Conservation (phyloP, 2,888 invertebrate genomes). For the Rhamnusium bicolor region DNA sequence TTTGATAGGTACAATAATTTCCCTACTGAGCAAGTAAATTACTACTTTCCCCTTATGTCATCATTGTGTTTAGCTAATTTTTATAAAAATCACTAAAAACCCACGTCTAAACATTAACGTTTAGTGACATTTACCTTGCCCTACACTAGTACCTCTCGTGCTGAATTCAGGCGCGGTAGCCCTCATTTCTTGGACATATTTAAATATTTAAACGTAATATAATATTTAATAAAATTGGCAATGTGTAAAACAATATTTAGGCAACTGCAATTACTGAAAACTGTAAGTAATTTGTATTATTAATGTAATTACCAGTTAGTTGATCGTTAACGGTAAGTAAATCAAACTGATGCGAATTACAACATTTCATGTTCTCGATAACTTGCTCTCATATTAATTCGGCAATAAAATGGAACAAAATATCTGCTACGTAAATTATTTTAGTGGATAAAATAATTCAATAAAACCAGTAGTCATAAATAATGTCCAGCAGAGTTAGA, state of each 20-base stretch:
- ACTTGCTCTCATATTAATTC: conserved; percentile 24
- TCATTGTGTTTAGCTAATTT: too few species aligned
- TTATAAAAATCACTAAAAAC: too few species aligned
- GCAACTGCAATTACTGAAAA: neutral
- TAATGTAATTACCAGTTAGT: conserved; percentile 14
- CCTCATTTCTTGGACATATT: too few species aligned
- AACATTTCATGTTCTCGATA: conserved; percentile 17
- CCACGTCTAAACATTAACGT: too few species aligned
- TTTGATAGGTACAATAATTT: too few species aligned
- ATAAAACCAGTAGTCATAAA: neutral
- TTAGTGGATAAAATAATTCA: neutral
- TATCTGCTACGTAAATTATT: conserved; percentile 12
- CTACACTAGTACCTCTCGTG: too few species aligned
- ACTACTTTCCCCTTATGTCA: too few species aligned
- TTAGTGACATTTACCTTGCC: too few species aligned
- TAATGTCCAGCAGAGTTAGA: neutral
- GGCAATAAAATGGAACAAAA: conserved; percentile 25
- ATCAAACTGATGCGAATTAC: conserved; percentile 22
- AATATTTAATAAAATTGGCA: neutral
- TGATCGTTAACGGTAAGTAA: conserved; percentile 15
- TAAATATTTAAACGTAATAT: neutral
- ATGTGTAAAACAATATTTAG: neutral
- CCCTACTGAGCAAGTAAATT: too few species aligned
- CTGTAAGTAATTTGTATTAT: conserved; percentile 28
- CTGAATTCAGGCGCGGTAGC: too few species aligned